These are phyloP conservation scores for Drosophila differens DNA, from an alignment of 2,888 invertebrate genomes.

Conservation along the genomic window DNA sequence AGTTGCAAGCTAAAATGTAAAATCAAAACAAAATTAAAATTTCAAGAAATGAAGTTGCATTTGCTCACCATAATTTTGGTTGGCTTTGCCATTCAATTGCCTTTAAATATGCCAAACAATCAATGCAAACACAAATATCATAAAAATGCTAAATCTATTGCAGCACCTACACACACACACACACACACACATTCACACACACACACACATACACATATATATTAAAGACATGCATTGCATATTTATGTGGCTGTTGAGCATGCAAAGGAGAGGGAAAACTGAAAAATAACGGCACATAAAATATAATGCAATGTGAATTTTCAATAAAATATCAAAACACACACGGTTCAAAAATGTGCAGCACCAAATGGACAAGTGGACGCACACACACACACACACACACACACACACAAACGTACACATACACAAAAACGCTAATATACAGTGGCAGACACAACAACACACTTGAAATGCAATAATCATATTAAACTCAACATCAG, in stretches of 20 bases:
- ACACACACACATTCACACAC: neutral
- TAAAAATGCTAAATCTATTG: constrained; percentile 76
- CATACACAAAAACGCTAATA: neutral
- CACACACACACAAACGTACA: neutral
- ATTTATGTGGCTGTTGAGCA: constrained; percentile 5
- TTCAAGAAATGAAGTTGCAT: constrained; percentile 39
- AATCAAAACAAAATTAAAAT: constrained; percentile 10
- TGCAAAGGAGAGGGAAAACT: constrained; percentile 16
- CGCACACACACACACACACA: constrained; percentile 6
- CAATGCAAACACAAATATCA: constrained; percentile 63
- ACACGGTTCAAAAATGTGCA: constrained; percentile 42
- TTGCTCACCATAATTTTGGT: constrained; percentile 43
- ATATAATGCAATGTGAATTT: constrained; percentile 58
- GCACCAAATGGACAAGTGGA: constrained; percentile 62
- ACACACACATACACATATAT: neutral
- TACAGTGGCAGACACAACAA: constrained; percentile 19
- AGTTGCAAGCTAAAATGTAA: constrained; percentile 15
- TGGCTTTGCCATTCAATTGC: constrained; percentile 66
- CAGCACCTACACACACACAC: constrained; percentile 24
- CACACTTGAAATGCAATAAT: constrained; percentile 80
- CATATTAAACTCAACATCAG: constrained; percentile 78
- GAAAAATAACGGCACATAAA: constrained; percentile 38
- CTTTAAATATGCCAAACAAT: constrained; percentile 78
- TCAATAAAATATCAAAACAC: constrained; percentile 61
- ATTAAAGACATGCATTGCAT: constrained; percentile 2